Evolutionary conservation across 2,888 invertebrate species (phyloP), one percentile per base, ranked within the genome.

Genomic region (Argynnis bischoffii): DNA sequence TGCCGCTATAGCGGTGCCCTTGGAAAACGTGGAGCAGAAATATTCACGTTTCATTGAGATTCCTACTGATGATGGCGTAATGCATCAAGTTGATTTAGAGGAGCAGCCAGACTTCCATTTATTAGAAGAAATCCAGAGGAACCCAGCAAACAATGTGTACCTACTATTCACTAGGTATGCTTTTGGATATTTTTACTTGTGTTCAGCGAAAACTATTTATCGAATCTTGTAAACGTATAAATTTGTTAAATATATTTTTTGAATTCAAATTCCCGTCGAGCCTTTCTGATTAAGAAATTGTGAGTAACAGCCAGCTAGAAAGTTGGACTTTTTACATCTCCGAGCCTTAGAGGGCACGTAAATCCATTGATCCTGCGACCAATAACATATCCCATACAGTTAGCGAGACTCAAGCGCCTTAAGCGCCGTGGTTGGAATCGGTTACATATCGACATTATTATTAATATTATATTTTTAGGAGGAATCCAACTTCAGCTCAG

Each of bases 401-500:
- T 8, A 11, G 11, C 11, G 11, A 41, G 35, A 41, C 35, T 41
- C 8, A 41, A 41, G 8, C 1, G 11, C 8, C 6, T 8, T 35
- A 35, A 8, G 6, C 8, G 8, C 8, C 35, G 8, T 35, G 35
- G 35, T 35, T 35, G 6, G 8, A 41, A 18, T 6, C 5, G 16
- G 14, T 16, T 55, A 8, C 1, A 13, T 31, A 50, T 51, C 35
- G 8, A 41, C 35, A 41, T 18, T 16, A 56, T 13, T 14, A 16
- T 15, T 16, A n/a, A 46, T 11, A 21, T 59, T 63, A 16, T 63
- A 35, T 48, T 78, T 79, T 16, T 73, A 87, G 87, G 41, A 64
- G 53, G 26, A 83, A 82, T 55, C 77, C 75, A 0, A 76, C 56
- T 13, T 75, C 68, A 15, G 72, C 71, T n/a, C 82, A 84, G 73